Conservation (phyloP, 2,888 invertebrate genomes). For the Barypeithes pellucidus region DNA sequence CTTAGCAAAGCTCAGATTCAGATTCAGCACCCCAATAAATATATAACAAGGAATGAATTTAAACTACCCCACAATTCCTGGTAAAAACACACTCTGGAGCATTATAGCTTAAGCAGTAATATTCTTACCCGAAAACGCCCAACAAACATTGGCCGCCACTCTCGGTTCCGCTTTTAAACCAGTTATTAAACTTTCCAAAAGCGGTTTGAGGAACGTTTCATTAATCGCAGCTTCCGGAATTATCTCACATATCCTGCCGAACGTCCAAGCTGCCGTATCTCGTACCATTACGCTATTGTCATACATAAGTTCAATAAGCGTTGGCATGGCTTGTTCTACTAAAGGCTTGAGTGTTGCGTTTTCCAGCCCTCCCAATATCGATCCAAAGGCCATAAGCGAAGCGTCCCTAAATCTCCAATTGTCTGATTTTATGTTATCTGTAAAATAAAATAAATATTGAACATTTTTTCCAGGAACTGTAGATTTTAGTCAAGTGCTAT, state of each 20-base stretch:
- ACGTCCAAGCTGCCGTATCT: constrained; percentile 96
- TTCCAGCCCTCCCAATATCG: constrained; percentile 87
- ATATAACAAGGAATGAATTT: too few relatives aligned
- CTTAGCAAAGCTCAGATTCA: too few relatives aligned
- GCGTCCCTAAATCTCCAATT: constrained; percentile 94
- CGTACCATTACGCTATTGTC: constrained; percentile 95
- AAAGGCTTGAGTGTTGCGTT: constrained; percentile 89
- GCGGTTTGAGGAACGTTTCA: constrained; percentile 85
- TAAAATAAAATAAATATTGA: background rate
- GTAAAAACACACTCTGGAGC: too few relatives aligned
- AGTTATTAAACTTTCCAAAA: constrained; percentile 86
- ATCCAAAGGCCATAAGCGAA: constrained; percentile 98
- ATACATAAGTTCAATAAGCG: constrained; percentile 94
- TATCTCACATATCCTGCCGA: constrained; percentile 97
- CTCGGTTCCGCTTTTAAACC: constrained; percentile 95
- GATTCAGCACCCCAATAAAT: too few relatives aligned
- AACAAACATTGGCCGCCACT: constrained; percentile 98
- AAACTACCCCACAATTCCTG: too few relatives aligned
- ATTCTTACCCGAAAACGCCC: constrained; percentile 97
- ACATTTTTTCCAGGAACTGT: too few relatives aligned
- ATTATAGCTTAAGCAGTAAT: too few relatives aligned
- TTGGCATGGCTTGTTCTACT: constrained; percentile 97
- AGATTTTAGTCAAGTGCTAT: too few relatives aligned
- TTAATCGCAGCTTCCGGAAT: constrained; percentile 96
- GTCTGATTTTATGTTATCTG: constrained; percentile 89